Conservation (phyloP, 2,888 invertebrate genomes). For the Saturnia japonica region DNA sequence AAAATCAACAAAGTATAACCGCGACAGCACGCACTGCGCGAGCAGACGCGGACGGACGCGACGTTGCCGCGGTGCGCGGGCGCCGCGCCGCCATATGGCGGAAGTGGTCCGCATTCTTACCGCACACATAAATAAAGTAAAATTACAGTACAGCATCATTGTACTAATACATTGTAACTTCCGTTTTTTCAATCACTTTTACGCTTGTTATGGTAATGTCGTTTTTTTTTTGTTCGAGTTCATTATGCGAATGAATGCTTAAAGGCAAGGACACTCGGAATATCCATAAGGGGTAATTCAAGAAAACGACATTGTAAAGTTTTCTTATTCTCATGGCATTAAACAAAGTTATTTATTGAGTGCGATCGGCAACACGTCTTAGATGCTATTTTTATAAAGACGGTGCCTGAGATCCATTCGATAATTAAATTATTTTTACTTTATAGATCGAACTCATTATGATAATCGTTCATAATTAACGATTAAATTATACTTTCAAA, state of each 20-base stretch:
- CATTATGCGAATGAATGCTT: background rate
- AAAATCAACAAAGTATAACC: constrained; percentile 58
- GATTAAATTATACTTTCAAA: background rate
- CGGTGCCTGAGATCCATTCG: too few relatives aligned
- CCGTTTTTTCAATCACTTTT: constrained; percentile 14
- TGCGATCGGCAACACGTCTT: background rate
- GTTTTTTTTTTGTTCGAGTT: background rate
- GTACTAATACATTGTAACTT: constrained; percentile 10
- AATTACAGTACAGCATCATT: constrained; percentile 22
- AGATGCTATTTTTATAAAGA: background rate
- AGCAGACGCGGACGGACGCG: constrained; percentile 41
- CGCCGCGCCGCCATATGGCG: constrained; percentile 66
- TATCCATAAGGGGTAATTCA: constrained; percentile 7
- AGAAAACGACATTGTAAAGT: constrained; percentile 6
- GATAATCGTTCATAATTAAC: background rate
- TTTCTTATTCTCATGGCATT: background rate
- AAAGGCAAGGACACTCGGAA: background rate
- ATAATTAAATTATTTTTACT: background rate
- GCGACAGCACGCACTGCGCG: constrained; percentile 45
- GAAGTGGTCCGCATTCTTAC: constrained; percentile 59
- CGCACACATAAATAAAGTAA: constrained; percentile 29
- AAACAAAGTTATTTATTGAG: background rate
- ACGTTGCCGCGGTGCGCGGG: constrained; percentile 36
- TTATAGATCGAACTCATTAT: background rate
- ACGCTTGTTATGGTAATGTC: background rate